phyloP scores from a whole-genome alignment of 2,888 invertebrate species.

The Nomada ferruginata region DNA sequence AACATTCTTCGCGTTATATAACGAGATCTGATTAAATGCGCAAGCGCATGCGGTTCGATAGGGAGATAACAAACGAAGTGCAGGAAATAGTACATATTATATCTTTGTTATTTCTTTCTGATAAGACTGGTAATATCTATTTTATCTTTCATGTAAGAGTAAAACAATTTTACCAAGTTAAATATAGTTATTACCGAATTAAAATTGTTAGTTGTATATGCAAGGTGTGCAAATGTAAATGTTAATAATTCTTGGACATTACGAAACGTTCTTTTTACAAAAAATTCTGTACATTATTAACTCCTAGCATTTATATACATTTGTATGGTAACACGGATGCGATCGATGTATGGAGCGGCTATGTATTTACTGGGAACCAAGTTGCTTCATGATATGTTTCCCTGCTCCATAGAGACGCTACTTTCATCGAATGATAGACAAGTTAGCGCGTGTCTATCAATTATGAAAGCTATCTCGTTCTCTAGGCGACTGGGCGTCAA shows the following conservation, averaged over 20 bases:
- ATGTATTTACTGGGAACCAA: slow-evolving; percentile 19
- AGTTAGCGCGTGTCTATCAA: slow-evolving; percentile 58
- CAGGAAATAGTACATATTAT: background rate
- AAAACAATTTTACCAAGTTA: too few species aligned
- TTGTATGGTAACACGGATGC: too few species aligned
- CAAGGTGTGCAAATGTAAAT: background rate
- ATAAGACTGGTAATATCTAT: background rate
- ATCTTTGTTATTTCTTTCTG: background rate
- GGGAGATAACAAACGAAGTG: slow-evolving; percentile 19
- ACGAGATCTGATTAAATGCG: slow-evolving; percentile 18
- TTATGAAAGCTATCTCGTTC: slow-evolving; percentile 18
- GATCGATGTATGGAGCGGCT: slow-evolving; percentile 13
- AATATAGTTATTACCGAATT: background rate
- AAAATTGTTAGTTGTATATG: background rate
- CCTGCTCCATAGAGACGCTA: slow-evolving; percentile 67
- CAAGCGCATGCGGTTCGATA: slow-evolving; percentile 18
- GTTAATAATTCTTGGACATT: too few species aligned
- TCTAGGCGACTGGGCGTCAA: background rate
- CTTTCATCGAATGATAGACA: slow-evolving; percentile 74
- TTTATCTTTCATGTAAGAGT: background rate
- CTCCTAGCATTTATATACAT: too few species aligned
- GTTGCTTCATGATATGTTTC: slow-evolving; percentile 61
- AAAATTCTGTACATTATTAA: too few species aligned
- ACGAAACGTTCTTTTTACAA: too few species aligned
- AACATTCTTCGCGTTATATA: slow-evolving; percentile 51